A percentile compares a stretch with the other conserved stretches of the same genome.
Evolutionary conservation across 2,888 invertebrate species (phyloP).

Genomic region (Stegana nigrithorax): DNA sequence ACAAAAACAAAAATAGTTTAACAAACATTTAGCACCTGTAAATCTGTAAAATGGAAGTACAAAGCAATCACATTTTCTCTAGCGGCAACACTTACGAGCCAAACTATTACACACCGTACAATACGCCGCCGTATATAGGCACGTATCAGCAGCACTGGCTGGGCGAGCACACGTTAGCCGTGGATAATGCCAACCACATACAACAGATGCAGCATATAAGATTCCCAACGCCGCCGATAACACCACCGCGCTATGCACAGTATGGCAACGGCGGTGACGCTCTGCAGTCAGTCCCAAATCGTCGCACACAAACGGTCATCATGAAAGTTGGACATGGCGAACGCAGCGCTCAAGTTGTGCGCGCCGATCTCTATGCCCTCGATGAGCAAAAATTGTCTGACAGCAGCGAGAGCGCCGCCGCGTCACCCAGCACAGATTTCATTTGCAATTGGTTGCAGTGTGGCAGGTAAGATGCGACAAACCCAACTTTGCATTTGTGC

Average conservation of each 20-base stretch:
- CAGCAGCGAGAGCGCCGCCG: too few relatives aligned
- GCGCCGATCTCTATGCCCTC: conserved; percentile 16
- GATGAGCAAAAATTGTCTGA: conserved; percentile 27
- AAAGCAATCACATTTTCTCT: conserved; percentile 39
- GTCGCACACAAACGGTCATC: conserved; percentile 65
- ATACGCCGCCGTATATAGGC: conserved; percentile 47
- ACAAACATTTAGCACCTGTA: too few relatives aligned
- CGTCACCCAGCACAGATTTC: conserved; percentile 82
- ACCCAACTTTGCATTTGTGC: background rate
- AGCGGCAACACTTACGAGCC: conserved; percentile 38
- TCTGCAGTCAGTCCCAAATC: too few relatives aligned
- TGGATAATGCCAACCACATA: conserved; percentile 34
- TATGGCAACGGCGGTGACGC: background rate
- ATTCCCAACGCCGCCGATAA: conserved; percentile 63
- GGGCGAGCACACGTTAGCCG: too few relatives aligned
- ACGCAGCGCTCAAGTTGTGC: conserved; percentile 27
- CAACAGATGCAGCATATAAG: conserved; percentile 54
- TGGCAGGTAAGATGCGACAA: conserved; percentile 52
- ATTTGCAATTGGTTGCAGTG: conserved; percentile 67
- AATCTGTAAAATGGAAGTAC: conserved; percentile 50
- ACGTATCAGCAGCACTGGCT: background rate
- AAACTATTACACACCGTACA: conserved; percentile 43
- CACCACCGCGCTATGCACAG: conserved; percentile 50
- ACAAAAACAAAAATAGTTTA: conserved; percentile 18
- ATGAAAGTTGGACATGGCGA: conserved; percentile 65